Evolutionary conservation across 2,888 invertebrate genomes (phyloP).

Genomic region (Aricia artaxerxes): DNA sequence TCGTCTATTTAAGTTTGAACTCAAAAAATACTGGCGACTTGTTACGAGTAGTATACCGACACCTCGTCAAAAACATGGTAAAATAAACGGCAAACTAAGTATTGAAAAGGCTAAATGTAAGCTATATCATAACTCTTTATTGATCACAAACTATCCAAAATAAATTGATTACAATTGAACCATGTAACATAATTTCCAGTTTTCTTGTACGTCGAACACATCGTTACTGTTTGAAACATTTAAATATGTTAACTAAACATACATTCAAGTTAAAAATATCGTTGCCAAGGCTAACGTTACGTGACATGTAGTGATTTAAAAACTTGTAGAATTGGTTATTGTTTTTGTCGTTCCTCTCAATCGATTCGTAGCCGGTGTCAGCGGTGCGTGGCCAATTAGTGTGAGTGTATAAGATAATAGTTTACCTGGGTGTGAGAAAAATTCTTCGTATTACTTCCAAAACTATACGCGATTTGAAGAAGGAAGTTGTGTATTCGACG

Average conservation of each 20-base stretch:
- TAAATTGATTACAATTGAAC: no score
- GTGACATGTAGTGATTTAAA: conserved; percentile 29
- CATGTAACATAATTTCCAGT: not conserved
- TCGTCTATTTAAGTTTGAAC: no score
- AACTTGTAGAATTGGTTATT: conserved; percentile 15
- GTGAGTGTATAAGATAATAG: conserved; percentile 29
- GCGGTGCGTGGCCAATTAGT: conserved; percentile 32
- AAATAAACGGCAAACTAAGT: no score
- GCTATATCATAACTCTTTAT: no score
- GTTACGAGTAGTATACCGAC: no score
- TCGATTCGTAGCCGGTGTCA: conserved; percentile 26
- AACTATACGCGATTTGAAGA: not conserved
- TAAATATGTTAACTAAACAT: conserved; percentile 51
- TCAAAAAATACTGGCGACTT: no score
- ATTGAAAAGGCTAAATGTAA: no score
- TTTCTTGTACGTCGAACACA: not conserved
- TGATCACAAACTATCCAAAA: no score
- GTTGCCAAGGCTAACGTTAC: conserved; percentile 36
- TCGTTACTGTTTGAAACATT: not conserved
- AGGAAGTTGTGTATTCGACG: not conserved
- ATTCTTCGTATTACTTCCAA: conserved; percentile 23
- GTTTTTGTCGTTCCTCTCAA: conserved; percentile 29
- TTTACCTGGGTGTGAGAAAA: conserved; percentile 26
- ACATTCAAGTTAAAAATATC: conserved; percentile 56
- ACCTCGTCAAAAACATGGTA: no score